Evolutionary conservation across 2,888 invertebrate species (phyloP), one percentile per base, ranked within the genome.

Genomic region (Protophormia terraenovae): DNA sequence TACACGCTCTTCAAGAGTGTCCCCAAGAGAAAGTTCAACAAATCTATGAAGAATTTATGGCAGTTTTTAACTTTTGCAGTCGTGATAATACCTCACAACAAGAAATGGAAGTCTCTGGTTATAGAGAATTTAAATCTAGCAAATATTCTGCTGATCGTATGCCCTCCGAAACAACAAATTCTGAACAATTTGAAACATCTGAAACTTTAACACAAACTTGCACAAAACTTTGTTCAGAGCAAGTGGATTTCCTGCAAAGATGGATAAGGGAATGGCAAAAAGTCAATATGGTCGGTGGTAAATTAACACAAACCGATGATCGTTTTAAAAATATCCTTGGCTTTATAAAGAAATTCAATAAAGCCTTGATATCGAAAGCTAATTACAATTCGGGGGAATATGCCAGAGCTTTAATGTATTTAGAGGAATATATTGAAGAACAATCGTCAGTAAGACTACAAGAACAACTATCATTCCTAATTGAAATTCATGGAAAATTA

Each of bases 401-500:
- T 88, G 95, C 96, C 66, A 94, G 97, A 27, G 95, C 97, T 0
- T 89, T 97, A 35, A 95, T 96, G 92, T 96, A 96, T 89, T 90
- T 97, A 27, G 97, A 97, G 89, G 93, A 95, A 83, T 95, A 96
- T 86, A 95, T 97, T 92, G 94, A 94, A 29, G 94, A 94, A 66
- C 93, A 94, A 73, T 93, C 94, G 10, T 8, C 85, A 0, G 90
- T 92, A 0, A 93, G 93, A 14, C 90, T 95, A 86, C 94, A 95
- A 84, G 94, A 95, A 8, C 95, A 95, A 87, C 91, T 96, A 62
- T 94, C 95, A 0, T 94, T 95, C 86, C 90, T 96, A 38, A 95
- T 95, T 0, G 96, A 97, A 93, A 95, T 98, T 88, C 98, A 98
- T 91, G 96, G 97, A 0, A 94, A 96, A 83, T 92, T 99, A 85